A percentile compares a stretch with the other conserved stretches of the same genome.
These are phyloP conservation scores for Torymus texanus DNA, from an alignment of 2,888 invertebrate genomes.

Conservation along the genomic window DNA sequence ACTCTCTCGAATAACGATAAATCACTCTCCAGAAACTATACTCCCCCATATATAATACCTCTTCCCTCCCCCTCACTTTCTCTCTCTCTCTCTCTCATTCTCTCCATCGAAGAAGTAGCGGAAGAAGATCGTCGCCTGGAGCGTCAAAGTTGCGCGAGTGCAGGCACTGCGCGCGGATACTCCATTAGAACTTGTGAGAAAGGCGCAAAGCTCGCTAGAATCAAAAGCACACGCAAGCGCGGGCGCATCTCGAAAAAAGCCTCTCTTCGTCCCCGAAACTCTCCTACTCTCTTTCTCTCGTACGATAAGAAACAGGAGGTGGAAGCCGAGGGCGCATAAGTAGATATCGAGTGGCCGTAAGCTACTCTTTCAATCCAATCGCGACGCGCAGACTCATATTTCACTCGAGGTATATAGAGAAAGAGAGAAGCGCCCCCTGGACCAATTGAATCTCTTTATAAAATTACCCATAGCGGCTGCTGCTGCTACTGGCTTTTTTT, in stretches of 20 bases:
- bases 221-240: constrained; percentile 50
- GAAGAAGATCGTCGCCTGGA: neutral
- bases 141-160: neutral
- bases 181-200: constrained; percentile 54
- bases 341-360: constrained; percentile 67
- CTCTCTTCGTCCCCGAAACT: no score
- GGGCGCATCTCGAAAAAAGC: constrained; percentile 1
- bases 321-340: constrained; percentile 59
- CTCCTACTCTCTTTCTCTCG: neutral
- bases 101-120: neutral
- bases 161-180: constrained; percentile 44
- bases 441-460: constrained; percentile 71
- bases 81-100: neutral
- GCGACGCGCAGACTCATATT: constrained; percentile 70
- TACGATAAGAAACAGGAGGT: constrained; percentile 44
- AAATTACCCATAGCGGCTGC: constrained; percentile 63
- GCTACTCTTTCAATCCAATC: constrained; percentile 70
- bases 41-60: no score
- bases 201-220: constrained; percentile 28
- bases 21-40: neutral
- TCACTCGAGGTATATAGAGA: constrained; percentile 59
- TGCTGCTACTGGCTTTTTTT: neutral
- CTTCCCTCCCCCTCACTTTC: no score
- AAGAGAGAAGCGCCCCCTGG: constrained; percentile 60
- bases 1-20: neutral